A percentile compares a stretch with the other conserved stretches of the same genome.
Conservation (phyloP, 2,888 invertebrate species). For the Spialia ferax region DNA sequence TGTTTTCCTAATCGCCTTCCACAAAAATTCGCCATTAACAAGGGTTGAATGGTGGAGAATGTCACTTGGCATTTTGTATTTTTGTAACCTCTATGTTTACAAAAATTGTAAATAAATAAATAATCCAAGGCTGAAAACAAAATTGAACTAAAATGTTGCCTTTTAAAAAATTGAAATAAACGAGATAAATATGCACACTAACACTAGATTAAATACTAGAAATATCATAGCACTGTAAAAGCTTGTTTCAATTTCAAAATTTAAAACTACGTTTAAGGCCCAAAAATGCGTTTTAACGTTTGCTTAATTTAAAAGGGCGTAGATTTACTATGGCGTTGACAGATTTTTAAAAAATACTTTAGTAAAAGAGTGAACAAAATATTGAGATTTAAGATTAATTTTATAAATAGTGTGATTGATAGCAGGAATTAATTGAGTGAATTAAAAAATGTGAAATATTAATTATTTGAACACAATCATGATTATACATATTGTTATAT, state of each 20-base stretch:
- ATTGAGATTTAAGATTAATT: not conserved
- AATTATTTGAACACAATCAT: not conserved
- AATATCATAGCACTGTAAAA: slow-evolving; percentile 29
- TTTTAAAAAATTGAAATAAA: not conserved
- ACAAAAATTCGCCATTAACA: no score
- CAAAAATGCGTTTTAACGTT: slow-evolving; percentile 30
- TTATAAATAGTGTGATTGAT: not conserved
- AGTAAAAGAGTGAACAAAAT: not conserved
- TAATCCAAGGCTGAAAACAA: not conserved
- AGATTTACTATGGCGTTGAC: not conserved
- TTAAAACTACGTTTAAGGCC: slow-evolving; percentile 26
- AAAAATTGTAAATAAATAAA: no score
- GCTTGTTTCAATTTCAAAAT: slow-evolving; percentile 22
- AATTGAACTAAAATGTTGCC: not conserved
- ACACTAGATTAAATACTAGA: not conserved
- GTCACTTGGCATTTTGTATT: no score
- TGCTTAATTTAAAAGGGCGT: slow-evolving; percentile 18
- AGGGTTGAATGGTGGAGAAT: no score
- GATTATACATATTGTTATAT: no score
- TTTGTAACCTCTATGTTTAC: no score
- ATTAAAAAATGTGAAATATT: not conserved
- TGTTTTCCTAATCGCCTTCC: no score
- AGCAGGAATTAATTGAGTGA: not conserved
- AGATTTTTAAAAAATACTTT: not conserved
- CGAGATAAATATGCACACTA: not conserved